Conservation (phyloP, 2,888 invertebrate species). For the Polydesmus complanatus region DNA sequence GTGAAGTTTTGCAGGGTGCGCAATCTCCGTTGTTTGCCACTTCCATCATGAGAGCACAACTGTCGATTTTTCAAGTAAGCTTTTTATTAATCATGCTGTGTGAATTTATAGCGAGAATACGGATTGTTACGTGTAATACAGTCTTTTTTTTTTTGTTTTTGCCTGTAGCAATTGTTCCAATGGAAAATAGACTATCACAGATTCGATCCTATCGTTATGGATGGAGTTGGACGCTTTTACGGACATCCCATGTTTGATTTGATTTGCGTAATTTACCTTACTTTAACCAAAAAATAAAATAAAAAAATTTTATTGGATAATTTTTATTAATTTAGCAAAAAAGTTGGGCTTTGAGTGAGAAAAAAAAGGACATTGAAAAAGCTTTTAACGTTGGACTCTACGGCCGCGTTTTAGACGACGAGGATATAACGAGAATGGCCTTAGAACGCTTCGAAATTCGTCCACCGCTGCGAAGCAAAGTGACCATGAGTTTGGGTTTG, state of each 20-base stretch:
- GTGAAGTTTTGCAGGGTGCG: neutral
- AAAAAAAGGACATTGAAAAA: neutral
- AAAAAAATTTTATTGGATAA: no score
- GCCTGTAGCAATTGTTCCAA: neutral
- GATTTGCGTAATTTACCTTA: neutral
- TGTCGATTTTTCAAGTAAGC: neutral
- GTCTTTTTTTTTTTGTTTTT: neutral
- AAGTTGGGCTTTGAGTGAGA: neutral
- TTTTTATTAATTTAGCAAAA: no score
- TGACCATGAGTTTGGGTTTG: neutral
- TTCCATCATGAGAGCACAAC: neutral
- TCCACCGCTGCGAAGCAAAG: neutral
- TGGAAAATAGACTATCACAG: neutral
- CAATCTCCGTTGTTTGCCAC: neutral
- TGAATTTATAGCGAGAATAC: no score
- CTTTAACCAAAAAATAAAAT: no score
- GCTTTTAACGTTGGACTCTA: neutral
- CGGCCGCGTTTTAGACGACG: neutral
- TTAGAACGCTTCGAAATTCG: neutral
- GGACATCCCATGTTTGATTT: neutral
- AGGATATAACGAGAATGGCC: neutral
- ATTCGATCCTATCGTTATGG: neutral
- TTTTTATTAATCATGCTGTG: no score
- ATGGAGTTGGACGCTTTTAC: neutral
- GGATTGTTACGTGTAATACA: no score